phyloP scores from a whole-genome alignment of 1,140 invertebrate genomes.

The Triops cancriformis region DNA sequence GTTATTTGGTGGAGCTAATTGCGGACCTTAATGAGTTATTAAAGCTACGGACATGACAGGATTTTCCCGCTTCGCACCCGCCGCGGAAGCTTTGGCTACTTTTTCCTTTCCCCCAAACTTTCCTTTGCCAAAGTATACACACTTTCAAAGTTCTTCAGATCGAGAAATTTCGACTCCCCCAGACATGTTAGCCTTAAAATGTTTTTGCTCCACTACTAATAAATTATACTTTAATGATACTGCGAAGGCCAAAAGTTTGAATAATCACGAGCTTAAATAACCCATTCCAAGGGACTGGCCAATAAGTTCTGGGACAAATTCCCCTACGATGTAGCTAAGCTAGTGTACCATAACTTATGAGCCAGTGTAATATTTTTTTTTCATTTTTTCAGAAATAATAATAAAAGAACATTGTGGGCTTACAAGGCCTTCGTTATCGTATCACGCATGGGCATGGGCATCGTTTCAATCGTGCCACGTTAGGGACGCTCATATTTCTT shows the following conservation, averaged over 20 bases:
- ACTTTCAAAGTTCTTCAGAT: neutral
- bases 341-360: no score
- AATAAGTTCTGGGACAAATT: no score
- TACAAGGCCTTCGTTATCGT: neutral
- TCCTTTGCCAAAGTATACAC: neutral
- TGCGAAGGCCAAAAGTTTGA: neutral
- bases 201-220: neutral
- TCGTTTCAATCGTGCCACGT: neutral
- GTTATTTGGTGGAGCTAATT: constrained; percentile 14
- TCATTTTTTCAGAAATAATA: no score
- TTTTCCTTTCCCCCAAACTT: neutral
- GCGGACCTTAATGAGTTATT: neutral
- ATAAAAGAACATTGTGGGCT: neutral
- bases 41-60: constrained; percentile 1
- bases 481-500: neutral
- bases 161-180: neutral
- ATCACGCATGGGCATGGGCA: neutral
- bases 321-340: no score
- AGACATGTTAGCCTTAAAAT: neutral
- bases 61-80: neutral
- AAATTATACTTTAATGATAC: neutral
- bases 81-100: neutral
- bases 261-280: neutral
- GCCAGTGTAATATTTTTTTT: no score
- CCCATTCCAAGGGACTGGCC: neutral